phyloP scores from a whole-genome alignment of 1,140 invertebrate species.

The Helicoverpa armigera region DNA sequence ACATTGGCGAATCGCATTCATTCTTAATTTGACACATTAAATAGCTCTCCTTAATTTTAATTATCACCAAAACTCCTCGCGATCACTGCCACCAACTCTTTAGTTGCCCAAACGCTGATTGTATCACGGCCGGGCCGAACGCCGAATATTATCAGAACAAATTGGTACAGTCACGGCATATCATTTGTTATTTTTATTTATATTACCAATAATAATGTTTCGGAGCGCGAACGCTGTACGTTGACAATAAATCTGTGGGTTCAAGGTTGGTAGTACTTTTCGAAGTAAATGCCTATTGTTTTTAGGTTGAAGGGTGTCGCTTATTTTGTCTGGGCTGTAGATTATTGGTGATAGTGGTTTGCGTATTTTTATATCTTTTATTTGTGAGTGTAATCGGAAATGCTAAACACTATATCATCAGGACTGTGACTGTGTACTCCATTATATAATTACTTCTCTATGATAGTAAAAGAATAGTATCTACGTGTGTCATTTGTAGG shows the following conservation, averaged over 20 bases:
- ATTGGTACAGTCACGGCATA: slow-evolving; percentile 48
- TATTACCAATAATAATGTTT: slow-evolving; percentile 47
- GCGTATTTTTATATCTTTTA: background rate
- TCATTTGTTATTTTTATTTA: slow-evolving; percentile 51
- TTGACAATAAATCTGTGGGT: slow-evolving; percentile 34
- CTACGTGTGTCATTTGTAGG: too few species aligned
- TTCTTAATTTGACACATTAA: too few species aligned
- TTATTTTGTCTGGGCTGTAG: background rate
- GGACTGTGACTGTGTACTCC: too few species aligned
- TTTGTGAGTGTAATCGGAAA: background rate
- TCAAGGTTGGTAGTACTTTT: slow-evolving; percentile 36
- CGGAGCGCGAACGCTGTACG: slow-evolving; percentile 24
- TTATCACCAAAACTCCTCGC: background rate
- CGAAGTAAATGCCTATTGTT: slow-evolving; percentile 1
- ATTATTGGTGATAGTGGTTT: background rate
- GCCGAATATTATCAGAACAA: slow-evolving; percentile 49
- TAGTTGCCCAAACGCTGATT: slow-evolving; percentile 40
- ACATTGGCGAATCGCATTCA: too few species aligned
- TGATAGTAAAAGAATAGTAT: too few species aligned
- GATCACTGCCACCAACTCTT: slow-evolving; percentile 15
- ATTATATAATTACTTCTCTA: too few species aligned
- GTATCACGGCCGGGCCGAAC: slow-evolving; percentile 43
- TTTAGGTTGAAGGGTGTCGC: slow-evolving; percentile 23
- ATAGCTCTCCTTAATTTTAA: background rate
- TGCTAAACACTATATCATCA: too few species aligned